Conservation (phyloP, 2,888 invertebrate species). For the Mesorhabditis belari region DNA sequence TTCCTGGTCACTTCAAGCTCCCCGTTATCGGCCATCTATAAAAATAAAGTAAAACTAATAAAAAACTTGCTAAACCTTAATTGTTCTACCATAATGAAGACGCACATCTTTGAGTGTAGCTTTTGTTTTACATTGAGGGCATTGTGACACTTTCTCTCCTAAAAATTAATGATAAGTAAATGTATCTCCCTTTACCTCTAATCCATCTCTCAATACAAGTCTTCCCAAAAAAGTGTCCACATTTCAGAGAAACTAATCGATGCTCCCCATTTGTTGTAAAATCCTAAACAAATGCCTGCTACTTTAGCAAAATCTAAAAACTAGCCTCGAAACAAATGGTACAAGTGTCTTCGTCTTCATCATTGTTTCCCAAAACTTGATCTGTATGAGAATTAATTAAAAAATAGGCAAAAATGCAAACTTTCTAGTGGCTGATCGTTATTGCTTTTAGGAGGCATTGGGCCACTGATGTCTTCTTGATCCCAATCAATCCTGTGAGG, state of each 20-base stretch:
- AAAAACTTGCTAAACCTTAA: constrained; percentile 7
- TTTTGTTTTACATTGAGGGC: constrained; percentile 56
- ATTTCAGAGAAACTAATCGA: constrained; percentile 75
- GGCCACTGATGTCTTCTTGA: too few relatives aligned
- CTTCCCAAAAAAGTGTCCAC: constrained; percentile 83
- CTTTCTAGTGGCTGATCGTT: too few relatives aligned
- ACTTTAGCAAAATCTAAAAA: background rate
- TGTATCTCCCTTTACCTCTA: constrained; percentile 14
- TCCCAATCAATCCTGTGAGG: too few relatives aligned
- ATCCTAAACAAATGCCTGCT: constrained; percentile 5
- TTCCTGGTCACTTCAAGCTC: background rate
- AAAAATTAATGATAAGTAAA: background rate
- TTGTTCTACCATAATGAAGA: constrained; percentile 38
- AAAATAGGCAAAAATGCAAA: too few relatives aligned
- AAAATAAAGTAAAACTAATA: background rate
- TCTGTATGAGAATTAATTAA: too few relatives aligned
- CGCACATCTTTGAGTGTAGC: constrained; percentile 54
- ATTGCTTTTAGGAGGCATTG: background rate
- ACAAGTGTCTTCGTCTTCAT: constrained; percentile 6
- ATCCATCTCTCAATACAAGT: constrained; percentile 57
- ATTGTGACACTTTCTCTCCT: constrained; percentile 36
- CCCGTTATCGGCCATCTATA: background rate
- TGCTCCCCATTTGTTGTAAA: constrained; percentile 74
- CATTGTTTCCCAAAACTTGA: background rate
- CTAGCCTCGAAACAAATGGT: constrained; percentile 14